These are phyloP conservation scores for Elgonia sp. DNA, from an alignment of 2,888 invertebrate species.

Conservation along the genomic window DNA sequence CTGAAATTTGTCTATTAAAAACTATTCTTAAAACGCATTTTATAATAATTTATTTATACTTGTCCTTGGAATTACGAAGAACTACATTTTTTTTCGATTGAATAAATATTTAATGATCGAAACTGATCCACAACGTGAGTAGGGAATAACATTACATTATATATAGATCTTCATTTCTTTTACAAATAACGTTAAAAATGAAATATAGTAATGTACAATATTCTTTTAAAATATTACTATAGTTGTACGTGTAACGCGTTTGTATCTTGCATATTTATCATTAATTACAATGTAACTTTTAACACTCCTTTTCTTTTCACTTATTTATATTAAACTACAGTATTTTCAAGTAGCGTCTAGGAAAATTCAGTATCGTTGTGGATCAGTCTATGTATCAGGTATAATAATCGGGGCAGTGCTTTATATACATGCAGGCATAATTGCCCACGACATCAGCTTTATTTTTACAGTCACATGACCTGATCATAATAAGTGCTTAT, in stretches of 20 bases:
- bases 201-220: neutral
- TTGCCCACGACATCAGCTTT: conserved; percentile 26
- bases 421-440: conserved; percentile 47
- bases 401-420: conserved; percentile 56
- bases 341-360: neutral
- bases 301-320: neutral
- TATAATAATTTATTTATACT: conserved; percentile 39
- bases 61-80: conserved; percentile 32
- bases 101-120: conserved; percentile 31
- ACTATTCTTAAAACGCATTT: conserved; percentile 41
- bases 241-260: neutral
- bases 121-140: conserved; percentile 53
- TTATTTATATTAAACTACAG: neutral
- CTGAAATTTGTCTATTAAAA: conserved; percentile 17
- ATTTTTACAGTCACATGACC: conserved; percentile 53
- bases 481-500: conserved; percentile 35
- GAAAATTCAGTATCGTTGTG: conserved; percentile 32
- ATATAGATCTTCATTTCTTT: neutral
- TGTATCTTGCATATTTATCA: neutral
- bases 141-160: neutral
- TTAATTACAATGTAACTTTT: conserved; percentile 17
- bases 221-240: conserved; percentile 1
- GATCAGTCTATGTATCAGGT: conserved; percentile 48
- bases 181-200: conserved; percentile 10
- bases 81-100: conserved; percentile 26